phyloP scores from a whole-genome alignment of 1,140 invertebrate genomes.

The Sipha flava region DNA sequence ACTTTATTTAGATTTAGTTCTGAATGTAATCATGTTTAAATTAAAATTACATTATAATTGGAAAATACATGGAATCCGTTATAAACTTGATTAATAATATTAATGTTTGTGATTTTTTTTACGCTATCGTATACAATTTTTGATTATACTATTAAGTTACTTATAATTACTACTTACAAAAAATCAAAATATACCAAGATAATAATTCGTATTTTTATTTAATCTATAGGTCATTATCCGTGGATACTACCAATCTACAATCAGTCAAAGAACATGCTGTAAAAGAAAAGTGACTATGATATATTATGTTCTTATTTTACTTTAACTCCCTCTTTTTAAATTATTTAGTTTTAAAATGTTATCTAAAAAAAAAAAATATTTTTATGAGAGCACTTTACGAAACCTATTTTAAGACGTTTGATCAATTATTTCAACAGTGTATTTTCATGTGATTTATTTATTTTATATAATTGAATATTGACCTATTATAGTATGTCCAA shows the following conservation, averaged over 20 bases:
- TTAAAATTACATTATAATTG: too few species aligned
- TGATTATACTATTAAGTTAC: too few species aligned
- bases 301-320: not conserved
- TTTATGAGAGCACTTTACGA: not conserved
- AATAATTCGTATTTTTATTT: not conserved
- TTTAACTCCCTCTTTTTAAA: not conserved
- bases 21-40: too few species aligned
- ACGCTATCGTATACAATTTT: too few species aligned
- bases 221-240: not conserved
- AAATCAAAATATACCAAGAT: too few species aligned
- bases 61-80: too few species aligned
- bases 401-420: not conserved
- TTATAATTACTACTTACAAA: too few species aligned
- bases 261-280: not conserved
- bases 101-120: too few species aligned
- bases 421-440: constrained; percentile 24
- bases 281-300: constrained; percentile 12
- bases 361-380: not conserved
- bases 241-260: constrained; percentile 6
- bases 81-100: too few species aligned
- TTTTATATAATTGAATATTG: not conserved
- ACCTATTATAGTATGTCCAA: not conserved
- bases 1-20: too few species aligned
- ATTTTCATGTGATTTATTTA: constrained; percentile 20
- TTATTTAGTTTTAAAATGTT: not conserved